Evolutionary conservation across 2,888 invertebrate species (phyloP).

Genomic region (Tetanocera ferruginea): DNA sequence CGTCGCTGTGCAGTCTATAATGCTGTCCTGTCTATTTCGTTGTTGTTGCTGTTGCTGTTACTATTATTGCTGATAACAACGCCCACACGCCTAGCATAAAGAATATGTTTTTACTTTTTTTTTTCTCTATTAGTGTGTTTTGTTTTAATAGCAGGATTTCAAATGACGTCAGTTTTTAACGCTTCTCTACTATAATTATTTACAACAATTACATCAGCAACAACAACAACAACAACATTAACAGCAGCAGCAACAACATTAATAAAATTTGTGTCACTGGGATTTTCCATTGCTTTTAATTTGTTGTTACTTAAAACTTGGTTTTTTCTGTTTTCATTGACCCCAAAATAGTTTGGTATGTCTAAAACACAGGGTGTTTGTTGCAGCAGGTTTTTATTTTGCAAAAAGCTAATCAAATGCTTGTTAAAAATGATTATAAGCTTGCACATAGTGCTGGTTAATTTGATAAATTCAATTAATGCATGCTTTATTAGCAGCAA

Average conservation of each 20-base stretch:
- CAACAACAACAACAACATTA: too few relatives aligned
- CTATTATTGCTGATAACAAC: background rate
- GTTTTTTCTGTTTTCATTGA: background rate
- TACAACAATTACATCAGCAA: too few relatives aligned
- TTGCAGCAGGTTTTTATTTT: background rate
- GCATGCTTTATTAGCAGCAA: too few relatives aligned
- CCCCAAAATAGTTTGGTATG: background rate
- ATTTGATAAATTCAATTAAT: too few relatives aligned
- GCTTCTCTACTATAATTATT: too few relatives aligned
- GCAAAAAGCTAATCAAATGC: background rate
- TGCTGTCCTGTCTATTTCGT: background rate
- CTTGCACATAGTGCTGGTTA: too few relatives aligned
- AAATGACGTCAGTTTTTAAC: background rate
- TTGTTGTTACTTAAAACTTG: background rate
- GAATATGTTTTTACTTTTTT: background rate
- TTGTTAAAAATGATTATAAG: too few relatives aligned
- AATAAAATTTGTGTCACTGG: background rate
- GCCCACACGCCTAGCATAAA: background rate
- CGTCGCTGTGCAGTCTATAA: too few relatives aligned
- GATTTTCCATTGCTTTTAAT: conserved; percentile 1
- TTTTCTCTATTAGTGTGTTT: background rate
- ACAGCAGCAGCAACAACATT: background rate
- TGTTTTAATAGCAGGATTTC: background rate
- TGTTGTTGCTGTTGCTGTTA: conserved; percentile 9
- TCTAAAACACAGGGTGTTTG: conserved; percentile 1